Conservation (phyloP, 2,113 vertebrate species). For the Melanotaenia duboulayi region DNA sequence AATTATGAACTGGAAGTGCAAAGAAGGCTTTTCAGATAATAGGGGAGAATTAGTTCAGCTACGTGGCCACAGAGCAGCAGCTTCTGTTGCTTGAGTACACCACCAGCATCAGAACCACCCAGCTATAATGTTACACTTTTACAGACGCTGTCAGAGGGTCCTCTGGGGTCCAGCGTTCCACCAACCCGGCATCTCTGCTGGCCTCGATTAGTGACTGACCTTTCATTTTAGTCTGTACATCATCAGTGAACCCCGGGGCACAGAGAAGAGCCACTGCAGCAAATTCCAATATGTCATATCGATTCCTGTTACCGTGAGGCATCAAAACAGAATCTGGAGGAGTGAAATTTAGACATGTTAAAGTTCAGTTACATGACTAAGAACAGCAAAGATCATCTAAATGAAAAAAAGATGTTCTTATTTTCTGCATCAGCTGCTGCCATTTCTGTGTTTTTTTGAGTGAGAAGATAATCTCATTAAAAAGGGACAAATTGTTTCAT, state of each 20-base stretch:
- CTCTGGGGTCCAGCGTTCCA: background rate
- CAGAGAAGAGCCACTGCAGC: conserved; percentile 17
- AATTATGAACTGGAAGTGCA: background rate
- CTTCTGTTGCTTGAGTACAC: conserved; percentile 10
- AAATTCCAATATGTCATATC: conserved; percentile 58
- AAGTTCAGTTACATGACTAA: conserved; percentile 5
- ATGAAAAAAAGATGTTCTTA: too few relatives aligned
- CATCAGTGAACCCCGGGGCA: conserved; percentile 36
- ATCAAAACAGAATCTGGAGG: conserved; percentile 42
- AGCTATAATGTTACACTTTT: conserved; percentile 34
- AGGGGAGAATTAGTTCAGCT: conserved; percentile 5
- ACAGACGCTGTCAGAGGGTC: conserved; percentile 12
- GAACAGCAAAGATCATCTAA: too few relatives aligned
- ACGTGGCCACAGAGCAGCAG: background rate
- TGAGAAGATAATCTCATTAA: background rate
- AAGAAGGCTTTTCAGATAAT: background rate
- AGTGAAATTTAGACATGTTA: conserved; percentile 19
- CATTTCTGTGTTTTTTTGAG: background rate
- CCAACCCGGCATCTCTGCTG: conserved; percentile 35
- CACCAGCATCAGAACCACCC: conserved; percentile 24
- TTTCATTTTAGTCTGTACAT: conserved; percentile 60
- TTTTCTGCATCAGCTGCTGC: too few relatives aligned
- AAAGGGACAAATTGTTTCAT: background rate
- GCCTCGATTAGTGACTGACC: conserved; percentile 58
- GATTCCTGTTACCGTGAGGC: conserved; percentile 45